Evolutionary conservation across 2,888 invertebrate species (phyloP).

Genomic region (Phortica magna): DNA sequence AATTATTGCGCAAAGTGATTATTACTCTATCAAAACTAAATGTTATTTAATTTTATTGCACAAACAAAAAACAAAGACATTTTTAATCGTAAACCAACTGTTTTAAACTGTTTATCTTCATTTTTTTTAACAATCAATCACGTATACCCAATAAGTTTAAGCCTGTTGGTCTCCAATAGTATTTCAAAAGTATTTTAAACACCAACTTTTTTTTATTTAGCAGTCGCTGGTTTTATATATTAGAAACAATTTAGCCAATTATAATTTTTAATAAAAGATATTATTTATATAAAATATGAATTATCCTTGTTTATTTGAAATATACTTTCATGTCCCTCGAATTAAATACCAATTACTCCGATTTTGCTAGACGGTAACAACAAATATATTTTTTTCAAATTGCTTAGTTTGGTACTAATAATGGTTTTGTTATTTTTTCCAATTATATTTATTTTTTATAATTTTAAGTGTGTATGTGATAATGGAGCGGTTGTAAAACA

Average conservation of each 20-base stretch:
- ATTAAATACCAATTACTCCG: background rate
- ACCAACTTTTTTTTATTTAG: background rate
- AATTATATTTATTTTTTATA: background rate
- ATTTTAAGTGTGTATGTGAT: background rate
- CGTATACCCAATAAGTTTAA: background rate
- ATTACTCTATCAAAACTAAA: background rate
- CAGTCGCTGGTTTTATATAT: conserved; percentile 59
- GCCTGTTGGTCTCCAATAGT: conserved; percentile 52
- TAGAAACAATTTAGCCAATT: conserved; percentile 68
- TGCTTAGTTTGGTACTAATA: too few relatives aligned
- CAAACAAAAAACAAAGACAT: conserved; percentile 29
- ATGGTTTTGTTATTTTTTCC: too few relatives aligned
- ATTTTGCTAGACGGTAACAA: too few relatives aligned
- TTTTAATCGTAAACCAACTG: conserved; percentile 18
- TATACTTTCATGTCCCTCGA: too few relatives aligned
- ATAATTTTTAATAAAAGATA: conserved; percentile 46
- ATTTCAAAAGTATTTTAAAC: conserved; percentile 66
- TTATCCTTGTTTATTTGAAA: too few relatives aligned
- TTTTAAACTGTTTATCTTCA: conserved; percentile 46
- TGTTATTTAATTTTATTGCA: conserved; percentile 34
- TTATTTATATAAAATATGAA: conserved; percentile 57
- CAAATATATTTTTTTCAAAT: too few relatives aligned
- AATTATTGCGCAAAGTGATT: conserved; percentile 30
- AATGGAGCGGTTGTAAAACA: background rate
- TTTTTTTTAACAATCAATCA: background rate